Evolutionary conservation across 2,797 vertebrate species (phyloP), one percentile per base, ranked within the genome.

Genomic region (Rhincodon typus): DNA sequence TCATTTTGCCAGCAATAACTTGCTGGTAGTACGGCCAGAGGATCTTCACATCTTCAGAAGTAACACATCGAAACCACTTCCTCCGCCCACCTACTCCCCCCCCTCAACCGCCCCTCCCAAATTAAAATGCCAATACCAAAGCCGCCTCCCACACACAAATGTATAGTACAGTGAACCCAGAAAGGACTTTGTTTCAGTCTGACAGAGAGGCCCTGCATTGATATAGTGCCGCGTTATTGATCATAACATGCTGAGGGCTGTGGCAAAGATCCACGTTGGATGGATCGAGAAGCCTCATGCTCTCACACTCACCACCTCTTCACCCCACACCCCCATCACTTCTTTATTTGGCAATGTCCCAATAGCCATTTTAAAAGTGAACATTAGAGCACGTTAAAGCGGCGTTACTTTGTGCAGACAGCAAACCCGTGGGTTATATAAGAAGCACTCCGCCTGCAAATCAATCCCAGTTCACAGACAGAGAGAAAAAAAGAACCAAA

Each of bases 131-230:
- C 57, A 91, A 66, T 21, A 69, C 90, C 21, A 38, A 69, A 50
- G 69, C 94, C 34, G 57, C 69, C 94, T n/a, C 94, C 46, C 94
- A 72, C 46, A 77, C 70, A n/a, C 94, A 17, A 27, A 25, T 91
- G 88, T 91, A 91, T 53, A 34, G 88, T 91, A 91, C 87, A 34
- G 87, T 90, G 25, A 88, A 23, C 15, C 42, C 67, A 90, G 69
- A 46, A 30, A 84, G 69, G 50, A 5, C 5, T 94, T 93, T 50
- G 19, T 23, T 0, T 50, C 42, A 50, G 8, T 70, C 12, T 72
- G 17, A 46, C 12, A 42, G 42, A 12, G 57, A 62, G 57, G 57
- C 57, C 57, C 57, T 62, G 3, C 25, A 30, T 2, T 17, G 67
- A 19, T 21, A 19, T 21, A 17, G 34, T 3, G 25, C 25, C 13